Evolutionary conservation across 64 coral and sea anemone species (phyloP).

Genomic region (Montipora cactus): DNA sequence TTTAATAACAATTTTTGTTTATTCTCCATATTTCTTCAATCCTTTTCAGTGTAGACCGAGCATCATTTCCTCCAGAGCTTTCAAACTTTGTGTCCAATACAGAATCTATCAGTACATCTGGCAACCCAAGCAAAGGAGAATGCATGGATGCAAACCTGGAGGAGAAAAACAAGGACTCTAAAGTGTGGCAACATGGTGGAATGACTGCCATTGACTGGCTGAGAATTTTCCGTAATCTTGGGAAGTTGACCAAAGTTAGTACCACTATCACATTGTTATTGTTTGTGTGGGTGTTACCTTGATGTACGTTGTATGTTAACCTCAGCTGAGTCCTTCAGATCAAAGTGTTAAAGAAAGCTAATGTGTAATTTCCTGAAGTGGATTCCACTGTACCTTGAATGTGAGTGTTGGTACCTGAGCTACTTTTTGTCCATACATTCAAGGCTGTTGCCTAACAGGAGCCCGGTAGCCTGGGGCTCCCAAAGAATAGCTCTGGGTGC

Average conservation of each 20-base stretch:
- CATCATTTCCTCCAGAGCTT: not conserved
- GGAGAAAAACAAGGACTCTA: slow-evolving; percentile 50
- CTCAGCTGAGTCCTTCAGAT: too few relatives aligned
- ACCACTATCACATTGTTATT: not conserved
- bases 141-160: slow-evolving; percentile 37
- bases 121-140: slow-evolving; percentile 37
- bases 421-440: too few relatives aligned
- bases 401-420: too few relatives aligned
- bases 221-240: slow-evolving; percentile 36
- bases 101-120: slow-evolving; percentile 46
- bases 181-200: slow-evolving; percentile 48
- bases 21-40: not conserved
- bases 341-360: too few relatives aligned
- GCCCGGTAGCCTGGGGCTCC: too few relatives aligned
- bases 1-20: not conserved
- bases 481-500: too few relatives aligned
- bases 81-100: not conserved
- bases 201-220: slow-evolving; percentile 48
- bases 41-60: slow-evolving; percentile 5
- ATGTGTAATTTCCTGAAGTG: too few relatives aligned
- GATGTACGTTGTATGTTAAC: too few relatives aligned
- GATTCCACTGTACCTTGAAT: too few relatives aligned
- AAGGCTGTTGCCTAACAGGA: too few relatives aligned
- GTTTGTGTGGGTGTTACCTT: not conserved
- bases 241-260: slow-evolving; percentile 15